These are phyloP conservation scores for Fregetta grallaria DNA, from an alignment of 2,113 vertebrate genomes.

Conservation along the genomic window DNA sequence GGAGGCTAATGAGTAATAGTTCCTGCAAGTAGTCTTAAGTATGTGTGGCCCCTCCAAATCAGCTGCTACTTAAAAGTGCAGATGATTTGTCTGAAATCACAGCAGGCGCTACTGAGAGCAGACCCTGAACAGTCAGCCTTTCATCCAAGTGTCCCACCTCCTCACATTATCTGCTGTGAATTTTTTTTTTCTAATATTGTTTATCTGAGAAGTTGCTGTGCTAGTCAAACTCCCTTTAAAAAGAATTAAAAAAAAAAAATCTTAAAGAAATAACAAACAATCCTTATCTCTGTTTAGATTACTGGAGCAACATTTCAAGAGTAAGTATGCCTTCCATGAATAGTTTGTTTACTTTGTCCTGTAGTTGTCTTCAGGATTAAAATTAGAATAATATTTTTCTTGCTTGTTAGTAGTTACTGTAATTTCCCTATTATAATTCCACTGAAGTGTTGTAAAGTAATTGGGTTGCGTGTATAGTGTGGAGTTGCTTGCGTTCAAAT, in stretches of 20 bases:
- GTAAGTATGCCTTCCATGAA: not conserved
- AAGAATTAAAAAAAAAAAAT: not conserved
- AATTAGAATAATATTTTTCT: not conserved
- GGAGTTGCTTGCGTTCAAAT: not conserved
- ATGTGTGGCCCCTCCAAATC: not conserved
- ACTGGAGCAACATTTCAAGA: not conserved
- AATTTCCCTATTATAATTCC: not conserved
- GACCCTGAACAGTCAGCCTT: not conserved
- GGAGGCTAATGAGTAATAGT: not conserved
- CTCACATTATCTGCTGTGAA: not conserved
- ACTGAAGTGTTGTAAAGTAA: not conserved
- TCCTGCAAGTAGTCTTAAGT: not conserved
- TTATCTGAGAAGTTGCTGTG: not conserved
- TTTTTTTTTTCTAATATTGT: not conserved
- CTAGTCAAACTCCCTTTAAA: not conserved
- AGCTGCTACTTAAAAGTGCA: not conserved
- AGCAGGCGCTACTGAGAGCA: not conserved
- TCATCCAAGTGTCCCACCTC: not conserved
- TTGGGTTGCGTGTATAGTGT: not conserved
- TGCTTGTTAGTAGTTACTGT: not conserved
- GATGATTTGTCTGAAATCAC: not conserved
- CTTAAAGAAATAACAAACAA: not conserved
- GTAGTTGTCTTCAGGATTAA: not conserved
- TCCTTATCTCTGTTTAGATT: not conserved
- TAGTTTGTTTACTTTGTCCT: not conserved